A percentile compares a stretch with the other conserved stretches of the same genome.
Evolutionary conservation across 2,113 vertebrate genomes (phyloP).

Genomic region (Dendropsophus ebraccatus): DNA sequence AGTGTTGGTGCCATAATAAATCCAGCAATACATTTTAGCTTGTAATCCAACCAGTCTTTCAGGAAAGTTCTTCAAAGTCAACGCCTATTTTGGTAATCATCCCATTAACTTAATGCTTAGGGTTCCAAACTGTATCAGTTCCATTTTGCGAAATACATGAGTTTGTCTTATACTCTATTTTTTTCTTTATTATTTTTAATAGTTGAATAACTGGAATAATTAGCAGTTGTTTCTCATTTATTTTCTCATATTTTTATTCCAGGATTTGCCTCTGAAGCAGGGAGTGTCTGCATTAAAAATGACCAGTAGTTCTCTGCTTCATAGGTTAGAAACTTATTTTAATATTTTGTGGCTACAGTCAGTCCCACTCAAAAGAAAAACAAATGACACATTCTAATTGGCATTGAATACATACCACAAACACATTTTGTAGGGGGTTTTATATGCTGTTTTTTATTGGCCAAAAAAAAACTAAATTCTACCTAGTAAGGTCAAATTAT

Average conservation of each 20-base stretch:
- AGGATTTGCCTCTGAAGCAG: conserved; percentile 99
- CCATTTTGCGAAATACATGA: conserved; percentile 76
- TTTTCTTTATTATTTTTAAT: conserved; percentile 73
- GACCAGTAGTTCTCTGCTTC: conserved; percentile 99
- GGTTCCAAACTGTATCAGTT: conserved; percentile 76
- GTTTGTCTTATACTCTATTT: conserved; percentile 74
- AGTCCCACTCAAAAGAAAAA: conserved; percentile 83
- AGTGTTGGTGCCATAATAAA: background rate
- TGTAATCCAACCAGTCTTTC: background rate
- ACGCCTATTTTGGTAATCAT: background rate
- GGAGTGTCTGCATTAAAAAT: conserved; percentile 99
- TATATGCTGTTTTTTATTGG: conserved; percentile 64
- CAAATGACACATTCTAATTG: conserved; percentile 72
- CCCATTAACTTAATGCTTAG: background rate
- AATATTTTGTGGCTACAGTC: conserved; percentile 99
- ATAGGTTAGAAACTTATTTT: conserved; percentile 99
- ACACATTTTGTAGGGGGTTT: conserved; percentile 74
- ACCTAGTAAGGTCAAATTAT: conserved; percentile 70
- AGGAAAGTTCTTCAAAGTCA: background rate
- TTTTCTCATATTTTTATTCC: conserved; percentile 97
- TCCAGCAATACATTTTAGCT: background rate
- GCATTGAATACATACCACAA: conserved; percentile 77
- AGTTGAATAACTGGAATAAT: conserved; percentile 84
- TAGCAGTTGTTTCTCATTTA: conserved; percentile 98
- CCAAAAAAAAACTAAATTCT: conserved; percentile 66